Conservation (phyloP, 2,888 invertebrate species). For the Iselma pallidipennis region DNA sequence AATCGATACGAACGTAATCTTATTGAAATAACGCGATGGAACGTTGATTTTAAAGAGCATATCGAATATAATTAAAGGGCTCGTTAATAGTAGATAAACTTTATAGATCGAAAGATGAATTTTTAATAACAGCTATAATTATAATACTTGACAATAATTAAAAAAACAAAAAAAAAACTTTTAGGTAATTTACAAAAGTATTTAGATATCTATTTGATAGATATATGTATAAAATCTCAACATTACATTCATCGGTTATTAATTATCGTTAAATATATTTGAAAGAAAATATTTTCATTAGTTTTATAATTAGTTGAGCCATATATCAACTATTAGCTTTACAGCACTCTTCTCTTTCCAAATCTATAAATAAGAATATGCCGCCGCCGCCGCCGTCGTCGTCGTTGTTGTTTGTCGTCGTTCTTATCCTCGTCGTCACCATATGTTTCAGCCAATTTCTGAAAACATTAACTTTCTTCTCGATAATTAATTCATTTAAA, state of each 20-base stretch:
- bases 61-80: too few species aligned
- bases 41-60: too few species aligned
- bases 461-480: constrained; percentile 33
- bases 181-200: too few species aligned
- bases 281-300: constrained; percentile 43
- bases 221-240: too few species aligned
- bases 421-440: constrained; percentile 18
- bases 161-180: background rate
- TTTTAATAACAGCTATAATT: too few species aligned
- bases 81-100: too few species aligned
- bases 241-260: background rate
- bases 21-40: too few species aligned
- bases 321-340: constrained; percentile 50
- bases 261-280: constrained; percentile 30
- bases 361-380: constrained; percentile 48
- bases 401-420: constrained; percentile 38
- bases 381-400: constrained; percentile 28
- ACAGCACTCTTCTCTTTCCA: constrained; percentile 45
- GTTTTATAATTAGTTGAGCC: constrained; percentile 50
- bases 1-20: too few species aligned
- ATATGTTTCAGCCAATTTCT: constrained; percentile 47
- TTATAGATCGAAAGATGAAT: too few species aligned
- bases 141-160: too few species aligned
- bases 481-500: background rate
- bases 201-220: too few species aligned